Percentiles rank a stretch among this genome's conserved stretches.
Conservation (phyloP, 2,888 invertebrate genomes). For the Anthoptus insignis region DNA sequence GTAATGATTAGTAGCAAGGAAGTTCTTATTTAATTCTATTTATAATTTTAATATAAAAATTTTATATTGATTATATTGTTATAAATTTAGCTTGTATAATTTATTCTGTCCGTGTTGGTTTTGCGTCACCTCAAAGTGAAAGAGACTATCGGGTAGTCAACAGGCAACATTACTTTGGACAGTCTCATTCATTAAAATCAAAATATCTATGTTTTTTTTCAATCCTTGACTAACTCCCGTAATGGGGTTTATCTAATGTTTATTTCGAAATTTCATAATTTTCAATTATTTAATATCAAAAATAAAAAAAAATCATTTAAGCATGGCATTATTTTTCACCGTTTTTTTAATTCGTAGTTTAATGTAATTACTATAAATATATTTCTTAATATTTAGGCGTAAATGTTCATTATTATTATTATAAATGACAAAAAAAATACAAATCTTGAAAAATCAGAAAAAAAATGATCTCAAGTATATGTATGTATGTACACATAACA, state of each 20-base stretch:
- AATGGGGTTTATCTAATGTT: conserved; percentile 42
- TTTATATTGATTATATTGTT: no score
- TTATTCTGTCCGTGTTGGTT: no score
- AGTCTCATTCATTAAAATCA: neutral
- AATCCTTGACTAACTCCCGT: conserved; percentile 51
- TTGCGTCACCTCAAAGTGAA: no score
- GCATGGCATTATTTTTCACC: conserved; percentile 47
- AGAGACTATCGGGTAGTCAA: neutral
- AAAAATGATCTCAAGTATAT: conserved; percentile 75
- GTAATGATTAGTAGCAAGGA: no score
- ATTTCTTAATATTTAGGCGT: conserved; percentile 59
- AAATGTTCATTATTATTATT: conserved; percentile 51
- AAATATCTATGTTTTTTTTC: conserved; percentile 44
- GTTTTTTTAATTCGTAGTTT: conserved; percentile 41
- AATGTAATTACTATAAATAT: conserved; percentile 49
- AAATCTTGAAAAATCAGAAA: conserved; percentile 70
- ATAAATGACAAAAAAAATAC: conserved; percentile 65
- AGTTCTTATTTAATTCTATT: no score
- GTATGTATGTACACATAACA: conserved; percentile 42
- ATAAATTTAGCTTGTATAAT: no score
- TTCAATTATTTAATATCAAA: conserved; percentile 28
- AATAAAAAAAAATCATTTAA: conserved; percentile 44
- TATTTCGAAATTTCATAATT: conserved; percentile 8
- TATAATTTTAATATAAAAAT: no score
- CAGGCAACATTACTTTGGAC: neutral